Percentiles rank a stretch among this genome's conserved stretches.
Conservation (phyloP, 2,797 vertebrate genomes). For the Florisuga fusca region DNA sequence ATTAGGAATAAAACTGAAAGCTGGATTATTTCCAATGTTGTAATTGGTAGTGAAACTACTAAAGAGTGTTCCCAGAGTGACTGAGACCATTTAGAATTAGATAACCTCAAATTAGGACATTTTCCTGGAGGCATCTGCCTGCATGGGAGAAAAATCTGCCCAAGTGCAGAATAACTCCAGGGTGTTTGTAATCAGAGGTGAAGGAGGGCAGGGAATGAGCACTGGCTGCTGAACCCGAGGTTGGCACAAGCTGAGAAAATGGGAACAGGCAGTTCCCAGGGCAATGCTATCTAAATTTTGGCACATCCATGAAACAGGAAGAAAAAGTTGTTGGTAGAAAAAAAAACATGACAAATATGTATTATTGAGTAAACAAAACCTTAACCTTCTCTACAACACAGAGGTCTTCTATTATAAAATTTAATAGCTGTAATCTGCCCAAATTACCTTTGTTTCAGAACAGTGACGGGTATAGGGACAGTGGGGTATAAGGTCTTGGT, state of each 20-base stretch:
- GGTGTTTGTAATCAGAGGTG: background rate
- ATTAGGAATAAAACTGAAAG: background rate
- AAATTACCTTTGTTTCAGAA: background rate
- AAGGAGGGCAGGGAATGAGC: background rate
- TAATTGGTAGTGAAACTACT: background rate
- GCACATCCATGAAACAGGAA: background rate
- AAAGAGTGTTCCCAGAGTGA: background rate
- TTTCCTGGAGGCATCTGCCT: background rate
- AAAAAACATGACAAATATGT: background rate
- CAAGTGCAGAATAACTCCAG: background rate
- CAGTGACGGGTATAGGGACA: fast-evolving
- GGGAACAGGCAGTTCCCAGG: background rate
- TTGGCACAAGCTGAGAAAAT: background rate
- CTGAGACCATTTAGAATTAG: background rate
- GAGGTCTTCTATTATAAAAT: background rate
- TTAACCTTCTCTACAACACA: background rate
- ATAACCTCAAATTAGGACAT: background rate
- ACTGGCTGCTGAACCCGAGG: background rate
- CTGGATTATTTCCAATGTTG: background rate
- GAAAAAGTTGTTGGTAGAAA: background rate
- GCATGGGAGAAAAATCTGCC: background rate
- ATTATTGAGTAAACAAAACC: background rate
- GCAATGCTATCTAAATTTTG: background rate
- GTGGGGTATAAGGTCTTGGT: background rate
- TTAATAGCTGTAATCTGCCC: background rate